These are phyloP conservation scores for Rhabdomys dilectus DNA, from an alignment of 2,113 vertebrate genomes.

Conservation along the genomic window DNA sequence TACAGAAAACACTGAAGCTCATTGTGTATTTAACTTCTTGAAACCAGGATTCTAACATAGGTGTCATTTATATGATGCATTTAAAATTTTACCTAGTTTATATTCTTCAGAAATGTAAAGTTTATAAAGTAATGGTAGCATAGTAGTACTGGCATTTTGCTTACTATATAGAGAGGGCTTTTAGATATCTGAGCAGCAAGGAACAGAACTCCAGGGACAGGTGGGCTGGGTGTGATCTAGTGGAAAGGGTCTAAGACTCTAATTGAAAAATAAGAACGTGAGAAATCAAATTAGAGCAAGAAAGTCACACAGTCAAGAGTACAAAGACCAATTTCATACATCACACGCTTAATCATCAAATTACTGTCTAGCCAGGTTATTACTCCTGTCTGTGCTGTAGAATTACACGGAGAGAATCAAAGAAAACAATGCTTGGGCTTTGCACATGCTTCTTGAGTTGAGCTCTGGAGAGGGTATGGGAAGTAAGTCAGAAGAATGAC, in stretches of 20 bases:
- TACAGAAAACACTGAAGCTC: not conserved
- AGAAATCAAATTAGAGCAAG: slow-evolving; percentile 54
- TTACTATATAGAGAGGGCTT: not conserved
- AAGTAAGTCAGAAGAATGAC: not conserved
- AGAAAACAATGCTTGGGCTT: not conserved
- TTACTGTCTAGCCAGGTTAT: not conserved
- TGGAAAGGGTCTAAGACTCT: slow-evolving; percentile 17
- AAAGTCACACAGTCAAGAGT: slow-evolving; percentile 24
- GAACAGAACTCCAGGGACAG: not conserved
- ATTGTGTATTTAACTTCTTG: not conserved
- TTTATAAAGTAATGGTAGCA: not conserved
- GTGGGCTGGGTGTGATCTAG: not conserved
- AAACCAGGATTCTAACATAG: not conserved
- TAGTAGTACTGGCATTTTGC: not conserved
- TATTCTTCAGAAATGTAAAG: slow-evolving; percentile 17
- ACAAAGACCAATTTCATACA: not conserved
- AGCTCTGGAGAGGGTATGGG: not conserved
- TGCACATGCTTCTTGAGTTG: not conserved
- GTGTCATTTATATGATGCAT: not conserved
- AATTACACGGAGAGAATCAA: not conserved
- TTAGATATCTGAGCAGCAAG: slow-evolving; percentile 20
- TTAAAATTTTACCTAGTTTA: not conserved
- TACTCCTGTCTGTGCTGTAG: not conserved
- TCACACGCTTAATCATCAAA: slow-evolving; percentile 5
- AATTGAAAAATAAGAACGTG: slow-evolving; percentile 50